phyloP scores from a whole-genome alignment of 2,797 vertebrate species.

The Selene dorsalis region DNA sequence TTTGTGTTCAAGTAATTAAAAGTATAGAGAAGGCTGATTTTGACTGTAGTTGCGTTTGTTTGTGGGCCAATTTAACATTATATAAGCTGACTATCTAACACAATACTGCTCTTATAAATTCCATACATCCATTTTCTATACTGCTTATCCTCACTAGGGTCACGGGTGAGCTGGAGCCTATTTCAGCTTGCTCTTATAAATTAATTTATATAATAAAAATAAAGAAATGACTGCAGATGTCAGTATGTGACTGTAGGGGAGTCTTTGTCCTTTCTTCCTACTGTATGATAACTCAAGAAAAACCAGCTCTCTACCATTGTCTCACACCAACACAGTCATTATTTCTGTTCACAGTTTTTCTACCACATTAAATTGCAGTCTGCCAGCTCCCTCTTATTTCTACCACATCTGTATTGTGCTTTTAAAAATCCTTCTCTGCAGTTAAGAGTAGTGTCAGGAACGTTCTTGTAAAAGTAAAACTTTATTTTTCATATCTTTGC shows the following conservation, averaged over 20 bases:
- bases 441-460: not conserved
- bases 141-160: no score
- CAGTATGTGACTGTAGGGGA: not conserved
- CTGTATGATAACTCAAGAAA: not conserved
- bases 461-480: not conserved
- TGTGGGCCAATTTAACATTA: not conserved
- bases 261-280: not conserved
- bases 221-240: not conserved
- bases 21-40: not conserved
- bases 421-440: not conserved
- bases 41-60: not conserved
- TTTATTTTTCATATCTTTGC: not conserved
- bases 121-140: no score
- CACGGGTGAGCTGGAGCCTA: no score
- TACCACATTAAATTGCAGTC: not conserved
- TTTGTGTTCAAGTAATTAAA: constrained; percentile 38
- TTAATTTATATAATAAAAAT: not conserved
- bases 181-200: no score
- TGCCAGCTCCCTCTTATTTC: not conserved
- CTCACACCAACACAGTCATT: not conserved
- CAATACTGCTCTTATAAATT: not conserved
- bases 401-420: not conserved
- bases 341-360: not conserved
- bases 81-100: not conserved
- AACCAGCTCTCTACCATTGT: not conserved